phyloP scores from a whole-genome alignment of 1,140 invertebrate genomes.

The Drosophila insularis region DNA sequence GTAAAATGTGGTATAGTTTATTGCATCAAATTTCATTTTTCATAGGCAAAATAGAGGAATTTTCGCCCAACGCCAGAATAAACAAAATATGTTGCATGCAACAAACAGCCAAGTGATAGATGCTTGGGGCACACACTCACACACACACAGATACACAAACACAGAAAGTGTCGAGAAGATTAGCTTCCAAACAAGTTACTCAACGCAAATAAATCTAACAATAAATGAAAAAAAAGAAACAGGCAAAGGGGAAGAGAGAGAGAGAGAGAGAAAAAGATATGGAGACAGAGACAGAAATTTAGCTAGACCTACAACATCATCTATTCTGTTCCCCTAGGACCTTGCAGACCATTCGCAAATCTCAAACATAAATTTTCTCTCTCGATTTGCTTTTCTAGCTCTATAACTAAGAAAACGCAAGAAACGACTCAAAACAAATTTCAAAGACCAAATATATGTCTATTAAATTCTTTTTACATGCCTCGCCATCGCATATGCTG shows the following conservation, averaged over 20 bases:
- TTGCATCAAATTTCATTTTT: constrained; percentile 38
- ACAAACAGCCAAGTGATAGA: constrained; percentile 15
- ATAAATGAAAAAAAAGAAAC: background rate
- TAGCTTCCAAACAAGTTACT: background rate
- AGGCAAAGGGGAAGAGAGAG: background rate
- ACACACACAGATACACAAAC: no score
- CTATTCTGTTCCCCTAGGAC: constrained; percentile 36
- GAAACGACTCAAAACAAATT: constrained; percentile 36
- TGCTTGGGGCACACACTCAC: background rate
- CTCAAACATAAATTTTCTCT: constrained; percentile 35
- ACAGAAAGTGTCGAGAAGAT: background rate
- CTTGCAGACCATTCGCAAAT: background rate
- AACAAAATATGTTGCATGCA: background rate
- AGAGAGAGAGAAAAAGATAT: background rate
- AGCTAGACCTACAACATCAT: constrained; percentile 36
- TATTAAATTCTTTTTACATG: no score
- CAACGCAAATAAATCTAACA: constrained; percentile 8
- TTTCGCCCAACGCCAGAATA: constrained; percentile 3
- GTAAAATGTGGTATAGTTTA: constrained; percentile 27
- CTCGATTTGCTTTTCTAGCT: background rate
- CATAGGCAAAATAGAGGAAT: constrained; percentile 21
- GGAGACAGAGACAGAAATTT: background rate
- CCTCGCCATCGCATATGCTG: no score
- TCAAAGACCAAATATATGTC: no score
- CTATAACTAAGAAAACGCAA: background rate